A percentile compares a stretch with the other conserved stretches of the same genome.
Conservation (phyloP, 2,888 invertebrate genomes). For the Onchidella celtica region DNA sequence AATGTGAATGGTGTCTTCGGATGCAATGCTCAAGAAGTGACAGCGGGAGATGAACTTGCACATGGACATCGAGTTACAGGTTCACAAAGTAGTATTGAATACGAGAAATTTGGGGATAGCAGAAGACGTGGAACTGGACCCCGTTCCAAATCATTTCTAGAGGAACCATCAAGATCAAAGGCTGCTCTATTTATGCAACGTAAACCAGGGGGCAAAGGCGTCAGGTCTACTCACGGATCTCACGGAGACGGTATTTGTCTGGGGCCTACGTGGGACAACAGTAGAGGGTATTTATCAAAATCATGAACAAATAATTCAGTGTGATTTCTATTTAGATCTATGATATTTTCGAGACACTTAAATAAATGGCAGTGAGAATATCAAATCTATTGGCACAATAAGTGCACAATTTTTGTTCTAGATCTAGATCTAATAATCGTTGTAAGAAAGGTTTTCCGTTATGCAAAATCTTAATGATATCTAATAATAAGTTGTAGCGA, state of each 20-base stretch:
- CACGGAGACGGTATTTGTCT: constrained; percentile 44
- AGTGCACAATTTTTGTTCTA: no score
- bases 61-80: constrained; percentile 38
- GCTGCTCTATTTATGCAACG: constrained; percentile 42
- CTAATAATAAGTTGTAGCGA: no score
- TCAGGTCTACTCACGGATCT: constrained; percentile 42
- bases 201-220: constrained; percentile 36
- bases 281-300: constrained; percentile 37
- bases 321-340: no score
- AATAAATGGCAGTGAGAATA: no score
- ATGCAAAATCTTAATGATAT: no score
- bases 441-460: no score
- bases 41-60: constrained; percentile 25
- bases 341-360: no score
- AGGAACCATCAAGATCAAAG: constrained; percentile 40
- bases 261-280: constrained; percentile 36
- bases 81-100: constrained; percentile 46
- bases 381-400: no score
- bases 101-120: constrained; percentile 32
- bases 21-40: constrained; percentile 8
- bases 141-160: constrained; percentile 45
- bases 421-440: no score
- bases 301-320: background rate
- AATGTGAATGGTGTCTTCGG: constrained; percentile 6
- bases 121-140: constrained; percentile 35